Evolutionary conservation across 2,888 invertebrate genomes (phyloP), one percentile per base, ranked within the genome.

Genomic region (Apodemia hepburni): DNA sequence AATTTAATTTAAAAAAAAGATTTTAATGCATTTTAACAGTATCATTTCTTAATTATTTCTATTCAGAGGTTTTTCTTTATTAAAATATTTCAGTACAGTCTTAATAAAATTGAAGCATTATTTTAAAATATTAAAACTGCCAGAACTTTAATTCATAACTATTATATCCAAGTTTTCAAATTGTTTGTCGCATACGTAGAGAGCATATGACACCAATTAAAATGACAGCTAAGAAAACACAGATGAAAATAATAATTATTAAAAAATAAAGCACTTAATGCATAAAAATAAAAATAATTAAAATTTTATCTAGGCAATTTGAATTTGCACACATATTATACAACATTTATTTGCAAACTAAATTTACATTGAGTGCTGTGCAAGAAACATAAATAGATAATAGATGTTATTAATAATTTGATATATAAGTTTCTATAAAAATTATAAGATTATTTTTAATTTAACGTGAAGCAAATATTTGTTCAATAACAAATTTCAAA

Each of bases 321-420:
- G 75, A 85, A 78, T 76, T 80, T 81, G 89, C 85, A 89, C 84
- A 89, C 81, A 84, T 79, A 80, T 82, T 85, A 75, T 84, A 90
- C 90, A 85, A 91, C 91, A 91, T 75, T 86, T 83, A 88, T 82
- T 84, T 84, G 87, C 90, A 86, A 88, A 86, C 81, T 80, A 83
- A 86, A 86, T 81, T 77, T 77, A 83, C 79, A 85, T 80, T 83
- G 77, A 82, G 84, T 87, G 82, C 87, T 85, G 84, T 87, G 84
- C 78, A 82, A 84, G 84, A 78, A 80, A 62, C 62, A 51, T 57
- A 49, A 62, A 63, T 7, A 33, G 7, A 9, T 33, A 45, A 62
- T 58, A 58, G 33, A n/a, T 61, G 29, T 57, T 42, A 47, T 58
- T 58, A 12, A 58, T 61, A 61, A 22, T 51, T 51, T 51, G 12